phyloP scores from a whole-genome alignment of 2,113 vertebrate genomes.

The Galbula dea region DNA sequence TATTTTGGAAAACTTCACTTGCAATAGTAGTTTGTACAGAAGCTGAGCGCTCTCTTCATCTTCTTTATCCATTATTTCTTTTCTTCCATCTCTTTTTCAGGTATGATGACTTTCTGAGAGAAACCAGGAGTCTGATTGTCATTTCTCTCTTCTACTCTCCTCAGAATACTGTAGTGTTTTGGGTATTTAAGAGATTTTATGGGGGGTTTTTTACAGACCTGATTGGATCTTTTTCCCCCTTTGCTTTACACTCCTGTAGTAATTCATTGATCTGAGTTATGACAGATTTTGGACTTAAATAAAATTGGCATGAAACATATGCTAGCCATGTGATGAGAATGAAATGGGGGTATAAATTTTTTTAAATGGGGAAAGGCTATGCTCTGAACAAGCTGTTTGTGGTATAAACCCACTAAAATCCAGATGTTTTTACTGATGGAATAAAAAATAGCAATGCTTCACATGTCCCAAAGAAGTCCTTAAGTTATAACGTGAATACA shows the following conservation, averaged over 20 bases:
- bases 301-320: conserved; percentile 43
- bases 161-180: not conserved
- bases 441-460: conserved; percentile 33
- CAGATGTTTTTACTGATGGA: conserved; percentile 48
- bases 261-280: conserved; percentile 27
- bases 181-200: not conserved
- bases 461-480: not conserved
- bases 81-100: not conserved
- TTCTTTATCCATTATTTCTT: not conserved
- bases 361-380: conserved; percentile 17
- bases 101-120: not conserved
- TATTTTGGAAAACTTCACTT: not conserved
- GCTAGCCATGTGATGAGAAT: conserved; percentile 43
- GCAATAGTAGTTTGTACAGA: not conserved
- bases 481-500: not conserved
- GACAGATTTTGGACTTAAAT: conserved; percentile 27
- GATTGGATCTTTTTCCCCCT: not conserved
- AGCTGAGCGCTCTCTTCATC: not conserved
- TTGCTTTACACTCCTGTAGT: not conserved
- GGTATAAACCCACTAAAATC: conserved; percentile 50
- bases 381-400: conserved; percentile 38
- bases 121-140: not conserved
- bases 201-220: not conserved
- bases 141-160: not conserved
- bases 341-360: conserved; percentile 41